Evolutionary conservation across 2,797 vertebrate species (phyloP), one percentile per base, ranked within the genome.

Genomic region (Scyliorhinus canicula): DNA sequence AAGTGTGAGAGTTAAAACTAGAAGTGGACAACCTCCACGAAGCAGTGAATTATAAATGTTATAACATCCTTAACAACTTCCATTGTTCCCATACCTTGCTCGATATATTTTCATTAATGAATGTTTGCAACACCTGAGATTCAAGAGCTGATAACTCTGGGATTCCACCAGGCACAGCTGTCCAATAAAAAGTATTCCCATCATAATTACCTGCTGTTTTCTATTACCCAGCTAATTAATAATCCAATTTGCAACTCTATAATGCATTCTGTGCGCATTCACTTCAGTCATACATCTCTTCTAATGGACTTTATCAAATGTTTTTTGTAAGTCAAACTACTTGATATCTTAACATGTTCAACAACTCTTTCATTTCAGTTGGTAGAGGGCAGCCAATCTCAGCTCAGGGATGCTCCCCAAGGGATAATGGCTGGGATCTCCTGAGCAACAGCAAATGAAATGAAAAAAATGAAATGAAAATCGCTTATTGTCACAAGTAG

Each of bases 141-240:
- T 65, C 35, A 44, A 91, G 19, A 1, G 44, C 60, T 44, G 88
- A 91, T 21, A 44, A 24, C 57, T 44, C 4, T 40, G n/a, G 60
- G 60, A 90, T 91, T 44, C 88, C 4, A 19, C 60, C 28, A n/a
- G 40, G 44, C 57, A 65, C 60, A 40, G 85, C 14, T 91, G 88
- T 6, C 19, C 47, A 91, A 44, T 63, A 65, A 63, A 4, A 44
- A 65, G 65, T 91, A 44, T 63, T 65, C 65, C 60, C 24, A 44
- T 65, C n/a, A 65, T 91, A 91, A 91, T 91, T 91, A 91, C 88
- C n/a, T 91, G 60, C 88, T 91, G 60, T 44, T 91, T 91, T 47
- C 57, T 65, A 91, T 65, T 44, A 65, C 6, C 79, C 88, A 91
- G 21, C 47, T 65, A 91, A 91, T 91, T 91, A 91, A 91, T 65